Evolutionary conservation across 2,797 vertebrate genomes (phyloP), one percentile per base, ranked within the genome.

Genomic region (Enteromius mattozi): DNA sequence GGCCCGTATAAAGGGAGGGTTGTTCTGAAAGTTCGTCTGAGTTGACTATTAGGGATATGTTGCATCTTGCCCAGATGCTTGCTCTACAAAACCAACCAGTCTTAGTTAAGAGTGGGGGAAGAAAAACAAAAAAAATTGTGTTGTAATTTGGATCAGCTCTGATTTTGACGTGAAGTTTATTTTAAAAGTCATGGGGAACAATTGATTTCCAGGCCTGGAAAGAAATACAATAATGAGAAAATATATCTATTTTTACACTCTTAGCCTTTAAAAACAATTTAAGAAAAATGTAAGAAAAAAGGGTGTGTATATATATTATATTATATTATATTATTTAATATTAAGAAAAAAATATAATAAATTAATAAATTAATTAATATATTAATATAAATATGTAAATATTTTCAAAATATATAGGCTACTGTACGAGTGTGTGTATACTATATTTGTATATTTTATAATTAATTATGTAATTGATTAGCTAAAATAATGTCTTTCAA

Each of bases 41-140:
- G 12, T 80, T 27, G n/a, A 37, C n/a, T 56, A 35, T 47, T 35
- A 24, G 10, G 47, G n/a, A 83, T 77, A 5, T 77, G 47, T 77
- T 68, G 61, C 13, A 51, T 68, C 81, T 82, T 82, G 70, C 59
- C 56, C 6, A 5, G 12, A 74, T 37, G 2, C 27, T 4, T 71
- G 56, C 17, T 78, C 56, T 17, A 35, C 27, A 19, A 21, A 66
- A 17, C 3, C 30, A 63, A 6, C 9, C 40, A 3, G 56, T 63
- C 27, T 30, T 30, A 63, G 59, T 30, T 1, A 30, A 16, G 59
- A 63, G 24, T 14, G 24, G 51, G 51, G 49, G 17, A 12, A 1
- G 3, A 3, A 1, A n/a, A 54, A n/a, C 17, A 51, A 51, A 2
- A 51, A 59, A 4, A 10, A 0, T 21, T n/a, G 9, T 5, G 49